These are phyloP conservation scores for Harpalus rufipes DNA, from an alignment of 2,888 invertebrate genomes.

Conservation along the genomic window DNA sequence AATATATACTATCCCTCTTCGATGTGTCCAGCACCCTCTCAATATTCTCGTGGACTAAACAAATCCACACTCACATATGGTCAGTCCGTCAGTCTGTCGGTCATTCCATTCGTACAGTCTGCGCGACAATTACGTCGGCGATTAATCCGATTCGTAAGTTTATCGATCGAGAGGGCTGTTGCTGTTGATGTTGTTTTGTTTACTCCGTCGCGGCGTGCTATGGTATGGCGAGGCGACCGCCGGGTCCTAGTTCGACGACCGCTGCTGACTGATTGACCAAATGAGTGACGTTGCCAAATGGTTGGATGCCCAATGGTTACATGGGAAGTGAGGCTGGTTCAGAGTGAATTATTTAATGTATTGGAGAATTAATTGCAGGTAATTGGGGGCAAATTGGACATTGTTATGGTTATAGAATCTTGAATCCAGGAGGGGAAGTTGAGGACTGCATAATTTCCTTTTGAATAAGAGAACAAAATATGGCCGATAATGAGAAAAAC, in stretches of 20 bases:
- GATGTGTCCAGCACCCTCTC: not conserved
- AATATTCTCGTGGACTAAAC: not conserved
- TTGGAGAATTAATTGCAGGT: not conserved
- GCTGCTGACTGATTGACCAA: conserved; percentile 65
- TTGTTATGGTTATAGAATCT: not conserved
- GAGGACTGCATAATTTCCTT: not conserved
- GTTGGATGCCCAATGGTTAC: not conserved
- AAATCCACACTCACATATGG: conserved; percentile 54
- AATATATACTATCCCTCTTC: not conserved
- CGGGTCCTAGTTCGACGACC: conserved; percentile 37
- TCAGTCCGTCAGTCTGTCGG: not conserved
- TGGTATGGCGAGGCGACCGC: conserved; percentile 3
- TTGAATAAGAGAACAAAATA: too few relatives aligned
- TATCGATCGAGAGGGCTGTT: conserved; percentile 41
- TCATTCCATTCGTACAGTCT: conserved; percentile 10
- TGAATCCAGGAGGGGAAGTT: not conserved
- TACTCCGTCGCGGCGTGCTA: conserved; percentile 3
- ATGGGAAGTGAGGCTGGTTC: not conserved
- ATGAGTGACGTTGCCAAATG: conserved; percentile 56
- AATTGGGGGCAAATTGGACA: not conserved
- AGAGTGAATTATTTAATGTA: not conserved
- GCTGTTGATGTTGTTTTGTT: conserved; percentile 45
- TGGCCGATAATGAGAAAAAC: too few relatives aligned
- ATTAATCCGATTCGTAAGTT: conserved; percentile 63
- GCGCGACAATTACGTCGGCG: conserved; percentile 60